phyloP scores from a whole-genome alignment of 1,140 invertebrate species.

The Cydia strobilella region DNA sequence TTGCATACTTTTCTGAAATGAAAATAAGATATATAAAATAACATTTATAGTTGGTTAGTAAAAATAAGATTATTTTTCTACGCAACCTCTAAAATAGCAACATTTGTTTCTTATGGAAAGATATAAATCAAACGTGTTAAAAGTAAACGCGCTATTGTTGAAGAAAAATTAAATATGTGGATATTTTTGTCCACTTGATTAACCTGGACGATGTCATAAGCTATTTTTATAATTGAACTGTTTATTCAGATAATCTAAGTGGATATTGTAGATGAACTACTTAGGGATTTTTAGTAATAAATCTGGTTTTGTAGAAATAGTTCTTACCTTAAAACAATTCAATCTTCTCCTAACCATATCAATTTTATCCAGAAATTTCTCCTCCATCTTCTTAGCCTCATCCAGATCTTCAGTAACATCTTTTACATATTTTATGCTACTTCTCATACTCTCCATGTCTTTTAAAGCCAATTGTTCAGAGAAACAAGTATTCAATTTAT shows the following conservation, averaged over 20 bases:
- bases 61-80: background rate
- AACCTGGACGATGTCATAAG: no score
- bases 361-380: constrained; percentile 55
- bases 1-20: constrained; percentile 48
- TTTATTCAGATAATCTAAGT: no score
- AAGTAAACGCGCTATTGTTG: no score
- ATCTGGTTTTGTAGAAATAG: no score
- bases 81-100: background rate
- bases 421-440: constrained; percentile 58
- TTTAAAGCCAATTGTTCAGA: constrained; percentile 56
- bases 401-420: constrained; percentile 52
- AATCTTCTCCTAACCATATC: constrained; percentile 51
- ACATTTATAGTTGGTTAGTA: no score
- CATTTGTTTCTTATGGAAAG: background rate
- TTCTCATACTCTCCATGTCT: constrained; percentile 61
- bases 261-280: no score
- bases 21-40: constrained; percentile 11
- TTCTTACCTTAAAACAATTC: constrained; percentile 58
- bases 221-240: no score
- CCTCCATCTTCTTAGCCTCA: constrained; percentile 50
- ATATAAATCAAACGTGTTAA: no score
- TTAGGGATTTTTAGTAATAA: no score
- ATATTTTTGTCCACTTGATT: no score
- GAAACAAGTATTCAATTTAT: constrained; percentile 60
- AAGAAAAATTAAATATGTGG: no score